Conservation (phyloP, 2,888 invertebrate genomes). For the Digitonthophagus gazella region DNA sequence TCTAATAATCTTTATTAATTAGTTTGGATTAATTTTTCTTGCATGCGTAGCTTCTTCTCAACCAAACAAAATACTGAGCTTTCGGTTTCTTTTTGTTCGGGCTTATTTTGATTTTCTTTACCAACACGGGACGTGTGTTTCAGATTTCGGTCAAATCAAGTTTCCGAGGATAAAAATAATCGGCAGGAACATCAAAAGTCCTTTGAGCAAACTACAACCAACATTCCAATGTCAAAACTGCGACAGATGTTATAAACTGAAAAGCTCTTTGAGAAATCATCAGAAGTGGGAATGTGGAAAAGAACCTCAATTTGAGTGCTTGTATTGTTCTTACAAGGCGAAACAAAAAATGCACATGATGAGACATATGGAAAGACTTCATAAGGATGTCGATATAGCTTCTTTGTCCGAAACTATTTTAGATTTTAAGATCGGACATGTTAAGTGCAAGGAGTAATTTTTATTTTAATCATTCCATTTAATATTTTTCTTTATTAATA, state of each 20-base stretch:
- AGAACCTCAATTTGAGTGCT: conserved; percentile 76
- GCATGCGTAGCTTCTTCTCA: conserved; percentile 15
- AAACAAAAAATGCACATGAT: conserved; percentile 80
- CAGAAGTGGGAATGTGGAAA: conserved; percentile 63
- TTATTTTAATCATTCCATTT: neutral
- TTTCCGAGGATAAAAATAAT: neutral
- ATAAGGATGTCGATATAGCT: conserved; percentile 53
- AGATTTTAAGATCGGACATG: conserved; percentile 25
- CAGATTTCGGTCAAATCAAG: conserved; percentile 14
- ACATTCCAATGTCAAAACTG: conserved; percentile 29
- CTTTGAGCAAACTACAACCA: neutral
- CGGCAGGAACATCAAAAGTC: neutral
- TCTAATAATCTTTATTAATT: conserved; percentile 12
- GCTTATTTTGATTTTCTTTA: too few species aligned
- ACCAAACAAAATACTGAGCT: neutral
- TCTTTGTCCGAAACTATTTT: conserved; percentile 24
- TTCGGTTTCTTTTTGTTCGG: neutral
- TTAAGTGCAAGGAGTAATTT: conserved; percentile 18
- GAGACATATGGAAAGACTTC: conserved; percentile 78
- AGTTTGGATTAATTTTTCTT: conserved; percentile 10
- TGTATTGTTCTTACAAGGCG: conserved; percentile 73
- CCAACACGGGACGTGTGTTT: conserved; percentile 16
- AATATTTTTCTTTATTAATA: neutral
- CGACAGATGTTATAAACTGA: conserved; percentile 32
- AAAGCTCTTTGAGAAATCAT: conserved; percentile 35